phyloP scores from a whole-genome alignment of 37 sponge, comb jelly and placozoan species.

The Ianthella basta region DNA sequence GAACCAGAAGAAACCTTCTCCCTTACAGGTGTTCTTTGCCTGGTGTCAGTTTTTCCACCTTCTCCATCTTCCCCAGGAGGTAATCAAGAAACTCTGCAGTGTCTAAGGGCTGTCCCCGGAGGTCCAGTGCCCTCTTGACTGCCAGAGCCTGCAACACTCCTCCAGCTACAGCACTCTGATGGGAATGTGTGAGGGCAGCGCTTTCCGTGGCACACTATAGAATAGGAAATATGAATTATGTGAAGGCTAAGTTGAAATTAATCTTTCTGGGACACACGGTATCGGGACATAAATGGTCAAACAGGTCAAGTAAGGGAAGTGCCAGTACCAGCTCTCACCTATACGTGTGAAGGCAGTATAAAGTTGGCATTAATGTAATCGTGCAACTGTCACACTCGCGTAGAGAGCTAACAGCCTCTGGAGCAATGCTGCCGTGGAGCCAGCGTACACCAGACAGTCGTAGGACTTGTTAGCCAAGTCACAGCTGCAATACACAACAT shows the following conservation, averaged over 20 bases:
- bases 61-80: slow-evolving; percentile 36
- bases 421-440: too few relatives aligned
- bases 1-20: neutral
- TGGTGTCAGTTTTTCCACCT: slow-evolving; percentile 28
- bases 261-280: too few relatives aligned
- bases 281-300: too few relatives aligned
- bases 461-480: too few relatives aligned
- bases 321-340: too few relatives aligned
- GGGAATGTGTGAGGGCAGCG: slow-evolving; percentile 64
- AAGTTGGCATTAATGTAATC: too few relatives aligned
- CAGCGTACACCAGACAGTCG: too few relatives aligned
- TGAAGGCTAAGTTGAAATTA: neutral
- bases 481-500: too few relatives aligned
- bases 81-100: slow-evolving; percentile 46
- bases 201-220: slow-evolving; percentile 55
- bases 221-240: neutral
- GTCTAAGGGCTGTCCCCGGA: slow-evolving; percentile 9
- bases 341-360: too few relatives aligned
- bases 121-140: slow-evolving; percentile 46
- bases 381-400: too few relatives aligned
- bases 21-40: neutral
- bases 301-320: too few relatives aligned
- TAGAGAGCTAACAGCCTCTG: too few relatives aligned
- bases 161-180: slow-evolving; percentile 63
- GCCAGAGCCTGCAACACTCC: slow-evolving; percentile 72